A percentile compares a stretch with the other conserved stretches of the same genome.
Conservation (phyloP, 2,888 invertebrate species). For the Petrophora chlorosata region DNA sequence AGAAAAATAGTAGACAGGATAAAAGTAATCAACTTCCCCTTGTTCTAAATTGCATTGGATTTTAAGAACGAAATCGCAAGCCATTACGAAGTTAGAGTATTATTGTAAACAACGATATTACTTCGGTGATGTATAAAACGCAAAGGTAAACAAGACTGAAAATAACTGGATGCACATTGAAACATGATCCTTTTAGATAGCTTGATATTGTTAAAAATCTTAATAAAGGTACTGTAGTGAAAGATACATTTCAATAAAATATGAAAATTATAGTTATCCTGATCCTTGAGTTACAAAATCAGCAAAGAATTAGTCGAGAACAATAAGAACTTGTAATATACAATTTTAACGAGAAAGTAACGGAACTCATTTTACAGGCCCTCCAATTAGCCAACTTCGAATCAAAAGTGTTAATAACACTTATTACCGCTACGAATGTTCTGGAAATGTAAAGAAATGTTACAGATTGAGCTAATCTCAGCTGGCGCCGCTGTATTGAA, state of each 20-base stretch:
- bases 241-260: too few species aligned
- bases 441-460: constrained; percentile 4
- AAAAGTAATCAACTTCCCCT: background rate
- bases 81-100: constrained; percentile 9
- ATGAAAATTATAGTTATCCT: too few species aligned
- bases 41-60: constrained; percentile 5
- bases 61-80: constrained; percentile 4
- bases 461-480: constrained; percentile 35
- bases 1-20: background rate
- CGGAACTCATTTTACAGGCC: too few species aligned
- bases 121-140: constrained; percentile 53
- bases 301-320: too few species aligned
- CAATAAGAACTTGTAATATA: too few species aligned
- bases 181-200: constrained; percentile 30
- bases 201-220: constrained; percentile 26
- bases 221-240: constrained; percentile 21
- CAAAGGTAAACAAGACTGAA: constrained; percentile 52
- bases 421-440: background rate
- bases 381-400: too few species aligned
- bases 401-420: too few species aligned
- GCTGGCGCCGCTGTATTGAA: constrained; percentile 29
- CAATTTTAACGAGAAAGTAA: background rate
- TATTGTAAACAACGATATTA: constrained; percentile 39
- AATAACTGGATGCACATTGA: constrained; percentile 48
- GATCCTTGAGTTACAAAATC: too few species aligned